Conservation (phyloP, 2,888 invertebrate genomes). For the Loripinus fragilis region DNA sequence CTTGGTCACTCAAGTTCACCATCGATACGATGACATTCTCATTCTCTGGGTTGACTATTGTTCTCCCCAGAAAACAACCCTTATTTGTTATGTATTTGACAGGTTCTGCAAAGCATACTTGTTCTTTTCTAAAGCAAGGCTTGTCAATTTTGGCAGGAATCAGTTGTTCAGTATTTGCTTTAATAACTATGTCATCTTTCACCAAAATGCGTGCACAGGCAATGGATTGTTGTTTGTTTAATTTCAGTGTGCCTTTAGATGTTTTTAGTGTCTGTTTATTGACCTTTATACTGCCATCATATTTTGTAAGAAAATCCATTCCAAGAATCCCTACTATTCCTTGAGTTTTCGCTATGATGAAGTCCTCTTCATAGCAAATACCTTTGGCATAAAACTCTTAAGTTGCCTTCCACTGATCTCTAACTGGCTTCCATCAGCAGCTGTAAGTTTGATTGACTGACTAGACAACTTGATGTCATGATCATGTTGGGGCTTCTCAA, state of each 20-base stretch:
- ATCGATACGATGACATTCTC: conserved; percentile 5
- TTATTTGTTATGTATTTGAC: not conserved
- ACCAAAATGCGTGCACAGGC: conserved; percentile 32
- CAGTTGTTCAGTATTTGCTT: conserved; percentile 20
- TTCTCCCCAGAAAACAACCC: conserved; percentile 19
- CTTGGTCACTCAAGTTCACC: conserved; percentile 24
- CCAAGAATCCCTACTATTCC: conserved; percentile 40
- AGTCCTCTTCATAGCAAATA: not conserved
- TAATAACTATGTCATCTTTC: conserved; percentile 4
- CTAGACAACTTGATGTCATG: not conserved
- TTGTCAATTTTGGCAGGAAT: not conserved
- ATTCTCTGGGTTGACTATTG: conserved; percentile 6
- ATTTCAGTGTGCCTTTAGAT: conserved; percentile 26
- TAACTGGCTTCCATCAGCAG: conserved; percentile 19
- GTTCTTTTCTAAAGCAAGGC: not conserved
- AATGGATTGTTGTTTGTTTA: conserved; percentile 16
- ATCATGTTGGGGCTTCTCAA: not conserved
- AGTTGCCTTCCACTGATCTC: not conserved
- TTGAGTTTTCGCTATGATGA: conserved; percentile 39
- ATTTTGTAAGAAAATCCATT: conserved; percentile 42
- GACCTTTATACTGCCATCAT: conserved; percentile 41
- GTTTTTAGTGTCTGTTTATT: conserved; percentile 26
- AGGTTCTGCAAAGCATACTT: conserved; percentile 19
- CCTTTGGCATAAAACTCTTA: conserved; percentile 1
- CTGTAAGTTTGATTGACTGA: not conserved